Conservation (phyloP, 92 coral and sea anemone species). For the Zoanthus sansibaricus region DNA sequence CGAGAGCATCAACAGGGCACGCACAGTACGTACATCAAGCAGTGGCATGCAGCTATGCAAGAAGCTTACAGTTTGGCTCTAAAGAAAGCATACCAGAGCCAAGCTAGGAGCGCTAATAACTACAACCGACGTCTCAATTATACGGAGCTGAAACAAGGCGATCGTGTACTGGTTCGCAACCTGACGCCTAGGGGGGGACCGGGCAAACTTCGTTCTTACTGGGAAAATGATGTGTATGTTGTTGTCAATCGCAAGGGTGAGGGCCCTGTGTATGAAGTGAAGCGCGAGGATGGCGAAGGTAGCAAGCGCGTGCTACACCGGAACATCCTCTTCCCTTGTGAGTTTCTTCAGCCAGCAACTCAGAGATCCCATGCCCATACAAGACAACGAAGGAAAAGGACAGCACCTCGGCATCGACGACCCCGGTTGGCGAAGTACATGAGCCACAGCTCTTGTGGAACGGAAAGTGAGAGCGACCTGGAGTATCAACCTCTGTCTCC, state of each 20-base stretch:
- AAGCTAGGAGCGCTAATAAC: neutral
- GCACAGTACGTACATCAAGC: constrained; percentile 28
- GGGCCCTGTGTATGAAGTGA: constrained; percentile 61
- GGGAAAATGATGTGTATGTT: constrained; percentile 45
- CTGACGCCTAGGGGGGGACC: constrained; percentile 1
- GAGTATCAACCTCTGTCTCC: constrained; percentile 2
- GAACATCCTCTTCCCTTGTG: constrained; percentile 55
- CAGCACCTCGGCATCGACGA: neutral
- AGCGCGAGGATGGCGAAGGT: constrained; percentile 54
- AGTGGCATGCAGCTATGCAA: constrained; percentile 52
- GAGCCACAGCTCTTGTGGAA: neutral
- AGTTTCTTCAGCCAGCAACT: constrained; percentile 33
- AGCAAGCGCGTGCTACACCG: constrained; percentile 46
- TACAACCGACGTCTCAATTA: constrained; percentile 4
- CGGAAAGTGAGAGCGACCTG: constrained; percentile 6
- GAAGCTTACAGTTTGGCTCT: constrained; percentile 36
- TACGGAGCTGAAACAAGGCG: neutral
- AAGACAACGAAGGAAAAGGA: neutral
- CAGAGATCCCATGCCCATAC: neutral
- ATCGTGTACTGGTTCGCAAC: neutral
- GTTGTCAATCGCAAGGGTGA: constrained; percentile 42
- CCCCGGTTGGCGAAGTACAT: neutral
- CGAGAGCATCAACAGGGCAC: neutral
- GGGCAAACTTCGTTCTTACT: neutral
- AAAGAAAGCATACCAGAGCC: constrained; percentile 16